Percentiles rank a stretch among this genome's conserved stretches.
These are phyloP conservation scores for Dione juno DNA, from an alignment of 2,888 invertebrate genomes.

Conservation along the genomic window DNA sequence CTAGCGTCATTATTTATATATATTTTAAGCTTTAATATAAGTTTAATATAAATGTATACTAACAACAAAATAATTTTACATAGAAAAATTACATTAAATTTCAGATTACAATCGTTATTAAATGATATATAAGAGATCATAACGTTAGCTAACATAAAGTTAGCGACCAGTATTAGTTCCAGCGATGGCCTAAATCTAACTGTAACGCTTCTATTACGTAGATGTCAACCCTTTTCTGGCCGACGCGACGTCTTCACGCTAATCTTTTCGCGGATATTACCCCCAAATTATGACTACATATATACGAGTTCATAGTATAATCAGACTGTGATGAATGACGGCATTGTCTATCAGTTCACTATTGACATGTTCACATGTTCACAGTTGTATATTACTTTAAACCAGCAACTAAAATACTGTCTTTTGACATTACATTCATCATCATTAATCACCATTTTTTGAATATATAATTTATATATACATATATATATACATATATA, in stretches of 20 bases:
- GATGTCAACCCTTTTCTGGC: constrained; percentile 79
- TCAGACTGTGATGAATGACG: constrained; percentile 72
- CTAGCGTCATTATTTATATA: too few relatives aligned
- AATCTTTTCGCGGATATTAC: constrained; percentile 81
- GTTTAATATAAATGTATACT: too few relatives aligned
- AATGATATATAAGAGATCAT: too few relatives aligned
- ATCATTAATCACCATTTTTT: too few relatives aligned
- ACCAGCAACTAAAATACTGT: not conserved
- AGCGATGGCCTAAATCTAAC: constrained; percentile 65
- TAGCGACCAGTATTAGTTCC: constrained; percentile 47
- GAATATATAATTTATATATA: too few relatives aligned
- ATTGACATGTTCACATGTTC: constrained; percentile 57
- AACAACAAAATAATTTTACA: too few relatives aligned
- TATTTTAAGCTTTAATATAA: too few relatives aligned
- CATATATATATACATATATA: too few relatives aligned
- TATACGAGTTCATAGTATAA: constrained; percentile 60
- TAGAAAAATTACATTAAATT: too few relatives aligned
- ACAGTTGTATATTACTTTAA: not conserved
- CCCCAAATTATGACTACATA: constrained; percentile 74
- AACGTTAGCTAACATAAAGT: constrained; percentile 1
- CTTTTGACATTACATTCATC: too few relatives aligned
- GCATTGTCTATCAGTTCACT: constrained; percentile 54
- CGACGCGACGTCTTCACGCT: constrained; percentile 70
- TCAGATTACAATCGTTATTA: too few relatives aligned
- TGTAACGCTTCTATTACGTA: constrained; percentile 78